phyloP scores from a whole-genome alignment of 2,113 vertebrate genomes.

The Jacana jacana region DNA sequence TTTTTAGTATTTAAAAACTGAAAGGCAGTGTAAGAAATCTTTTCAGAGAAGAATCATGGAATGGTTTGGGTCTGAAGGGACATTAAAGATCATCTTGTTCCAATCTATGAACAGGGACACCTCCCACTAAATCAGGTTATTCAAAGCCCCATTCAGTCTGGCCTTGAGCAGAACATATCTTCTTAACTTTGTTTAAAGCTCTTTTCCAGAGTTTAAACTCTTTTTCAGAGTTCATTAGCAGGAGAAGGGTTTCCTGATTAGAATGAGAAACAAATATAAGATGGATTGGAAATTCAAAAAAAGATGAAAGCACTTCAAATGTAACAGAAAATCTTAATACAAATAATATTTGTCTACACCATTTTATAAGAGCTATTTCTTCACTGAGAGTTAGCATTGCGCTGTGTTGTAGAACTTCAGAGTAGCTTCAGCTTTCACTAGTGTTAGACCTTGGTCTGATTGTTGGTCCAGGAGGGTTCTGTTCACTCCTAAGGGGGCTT shows the following conservation, averaged over 20 bases:
- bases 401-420: neutral
- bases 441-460: too few species aligned
- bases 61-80: neutral
- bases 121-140: neutral
- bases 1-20: neutral
- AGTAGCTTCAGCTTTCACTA: neutral
- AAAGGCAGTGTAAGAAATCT: neutral
- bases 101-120: neutral
- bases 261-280: neutral
- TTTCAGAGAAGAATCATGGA: neutral
- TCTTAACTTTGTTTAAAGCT: neutral
- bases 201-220: too few species aligned
- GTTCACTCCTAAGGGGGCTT: too few species aligned
- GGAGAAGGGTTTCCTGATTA: neutral
- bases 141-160: too few species aligned
- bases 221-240: neutral
- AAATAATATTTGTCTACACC: neutral
- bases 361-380: neutral
- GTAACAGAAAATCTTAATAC: neutral
- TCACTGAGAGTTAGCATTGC: neutral
- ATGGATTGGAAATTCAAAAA: neutral
- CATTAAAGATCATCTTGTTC: neutral
- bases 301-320: neutral
- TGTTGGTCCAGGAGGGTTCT: too few species aligned
- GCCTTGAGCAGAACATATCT: neutral